phyloP scores from a whole-genome alignment of 2,797 vertebrate genomes.

The Amazona ochrocephala region DNA sequence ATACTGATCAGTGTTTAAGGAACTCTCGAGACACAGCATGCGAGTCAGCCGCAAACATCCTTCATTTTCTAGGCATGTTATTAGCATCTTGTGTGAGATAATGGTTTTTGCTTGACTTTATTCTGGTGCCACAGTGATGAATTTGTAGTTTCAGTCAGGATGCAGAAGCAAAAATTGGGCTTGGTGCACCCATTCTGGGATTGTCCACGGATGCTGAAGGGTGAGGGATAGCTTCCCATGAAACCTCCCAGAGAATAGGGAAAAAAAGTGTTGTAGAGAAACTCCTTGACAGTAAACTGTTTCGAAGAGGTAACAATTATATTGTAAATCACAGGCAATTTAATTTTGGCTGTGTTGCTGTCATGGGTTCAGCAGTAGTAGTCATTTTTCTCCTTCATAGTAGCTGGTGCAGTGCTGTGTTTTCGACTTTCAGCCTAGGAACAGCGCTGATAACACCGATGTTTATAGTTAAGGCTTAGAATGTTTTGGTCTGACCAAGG shows the following conservation, averaged over 20 bases:
- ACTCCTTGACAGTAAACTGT: background rate
- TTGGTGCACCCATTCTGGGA: background rate
- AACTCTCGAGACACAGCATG: background rate
- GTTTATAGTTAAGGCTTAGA: no score
- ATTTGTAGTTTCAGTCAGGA: background rate
- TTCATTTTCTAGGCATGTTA: background rate
- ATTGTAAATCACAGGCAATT: background rate
- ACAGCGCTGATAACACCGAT: no score
- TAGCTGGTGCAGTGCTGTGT: no score
- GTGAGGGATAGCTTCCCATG: background rate
- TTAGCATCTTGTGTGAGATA: background rate
- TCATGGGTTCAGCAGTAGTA: no score
- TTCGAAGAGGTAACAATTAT: background rate
- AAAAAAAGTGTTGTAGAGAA: background rate
- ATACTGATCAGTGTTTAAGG: background rate
- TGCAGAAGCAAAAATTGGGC: background rate
- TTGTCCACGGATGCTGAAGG: background rate
- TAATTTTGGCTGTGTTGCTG: background rate
- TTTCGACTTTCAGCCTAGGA: no score
- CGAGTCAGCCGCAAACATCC: background rate
- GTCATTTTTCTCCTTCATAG: no score
- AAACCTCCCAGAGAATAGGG: background rate
- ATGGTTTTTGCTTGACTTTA: background rate
- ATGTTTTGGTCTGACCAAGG: no score
- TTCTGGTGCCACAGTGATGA: accelerated